Base-by-base conservation (phyloP, 2,797 vertebrate genomes). In the Hapalemur alaotrensis region DNA sequence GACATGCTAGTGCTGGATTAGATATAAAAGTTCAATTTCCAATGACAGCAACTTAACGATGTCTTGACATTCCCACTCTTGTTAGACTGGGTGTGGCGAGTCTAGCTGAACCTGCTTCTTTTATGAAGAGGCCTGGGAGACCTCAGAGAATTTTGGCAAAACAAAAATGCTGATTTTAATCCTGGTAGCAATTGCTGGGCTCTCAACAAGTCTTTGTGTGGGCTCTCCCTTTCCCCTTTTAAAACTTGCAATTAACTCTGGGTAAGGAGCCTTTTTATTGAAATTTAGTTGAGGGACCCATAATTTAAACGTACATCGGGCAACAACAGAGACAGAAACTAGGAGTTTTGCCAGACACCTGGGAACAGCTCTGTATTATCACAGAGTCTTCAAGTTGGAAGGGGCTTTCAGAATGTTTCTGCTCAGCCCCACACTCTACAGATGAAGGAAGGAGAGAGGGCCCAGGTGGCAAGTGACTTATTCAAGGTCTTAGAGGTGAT, bases 301-400 rank as follows among this genome's bases (percentile, higher is more conserved):
- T 97, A 97, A 98, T 97, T 97, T 97, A 97, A 97, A 93, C 96
- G 94, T 95, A 97, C 75, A 30, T 63, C 4, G 70, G 92, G 96
- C 94, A 97, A 84, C 90, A 95, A 59, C 75, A 96, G 86, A 97
- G 97, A 97, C 97, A 97, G 97, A 96, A 96, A 96, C 97, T 94
- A 98, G 97, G 97, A 98, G 87, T 95, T 95, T 96, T 97, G 97
- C 97, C 97, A 98, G 97, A 85, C 97, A 97, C 96, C 97, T 97
- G 96, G 96, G 69, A 97, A 46, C 67, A 87, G 84, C 84, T 85
- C 79, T 93, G 4, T 80, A 84, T 96, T 95, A 76, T 63, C 61
- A 65, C 35, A 63, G 94, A 88, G 63, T 81, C 75, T 61, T 96
- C 86, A 92, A 52, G 41, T 87, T 83, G 61, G 54, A 97, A 95